phyloP scores from a whole-genome alignment of 2,888 invertebrate species.

The Diloba caeruleocephala region DNA sequence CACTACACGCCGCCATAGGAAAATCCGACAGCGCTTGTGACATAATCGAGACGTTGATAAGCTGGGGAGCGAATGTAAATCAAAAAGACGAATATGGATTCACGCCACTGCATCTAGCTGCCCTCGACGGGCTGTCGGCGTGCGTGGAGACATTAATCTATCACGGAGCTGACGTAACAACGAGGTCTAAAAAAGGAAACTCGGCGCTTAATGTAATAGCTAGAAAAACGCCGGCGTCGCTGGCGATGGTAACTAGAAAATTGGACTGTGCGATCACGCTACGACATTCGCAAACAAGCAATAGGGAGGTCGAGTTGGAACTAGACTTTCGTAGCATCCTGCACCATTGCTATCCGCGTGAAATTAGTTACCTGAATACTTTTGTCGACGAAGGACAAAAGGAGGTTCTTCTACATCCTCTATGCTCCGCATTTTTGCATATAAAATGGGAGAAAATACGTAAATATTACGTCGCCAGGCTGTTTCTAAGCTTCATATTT shows the following conservation, averaged over 20 bases:
- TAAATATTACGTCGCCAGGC: constrained; percentile 94
- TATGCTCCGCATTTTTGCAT: constrained; percentile 96
- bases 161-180: constrained; percentile 96
- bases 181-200: constrained; percentile 95
- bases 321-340: constrained; percentile 95
- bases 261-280: constrained; percentile 94
- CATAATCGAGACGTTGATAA: constrained; percentile 93
- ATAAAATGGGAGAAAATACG: constrained; percentile 97
- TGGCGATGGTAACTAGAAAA: constrained; percentile 94
- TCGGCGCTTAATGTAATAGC: constrained; percentile 95
- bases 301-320: constrained; percentile 94
- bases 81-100: constrained; percentile 95
- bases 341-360: constrained; percentile 95
- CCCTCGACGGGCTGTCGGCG: constrained; percentile 94
- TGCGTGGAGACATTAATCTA: constrained; percentile 95
- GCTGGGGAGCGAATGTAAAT: constrained; percentile 95
- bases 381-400: constrained; percentile 97
- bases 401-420: constrained; percentile 95
- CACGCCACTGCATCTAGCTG: constrained; percentile 95
- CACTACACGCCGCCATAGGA: constrained; percentile 95
- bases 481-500: constrained; percentile 94
- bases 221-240: constrained; percentile 95
- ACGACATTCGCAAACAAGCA: constrained; percentile 94
- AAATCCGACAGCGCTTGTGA: constrained; percentile 94
- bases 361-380: constrained; percentile 95